phyloP scores from a whole-genome alignment of 2,888 invertebrate species.

The Iselma pallidipennis region DNA sequence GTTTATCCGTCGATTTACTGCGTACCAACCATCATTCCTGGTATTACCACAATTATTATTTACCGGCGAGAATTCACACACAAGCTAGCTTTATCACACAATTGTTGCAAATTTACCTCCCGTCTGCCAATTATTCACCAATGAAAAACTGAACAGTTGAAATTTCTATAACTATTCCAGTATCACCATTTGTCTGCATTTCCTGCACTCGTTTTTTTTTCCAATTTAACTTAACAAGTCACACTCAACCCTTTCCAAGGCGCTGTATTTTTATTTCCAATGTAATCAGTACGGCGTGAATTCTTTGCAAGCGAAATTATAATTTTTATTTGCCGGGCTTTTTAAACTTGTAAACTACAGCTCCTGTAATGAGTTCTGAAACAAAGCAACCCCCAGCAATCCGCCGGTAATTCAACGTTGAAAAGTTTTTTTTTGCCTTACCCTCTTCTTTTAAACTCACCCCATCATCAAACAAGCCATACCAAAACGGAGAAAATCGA shows the following conservation, averaged over 20 bases:
- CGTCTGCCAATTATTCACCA: neutral
- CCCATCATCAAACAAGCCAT: neutral
- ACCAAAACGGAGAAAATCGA: neutral
- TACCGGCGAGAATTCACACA: constrained; percentile 25
- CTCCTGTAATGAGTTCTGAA: constrained; percentile 43
- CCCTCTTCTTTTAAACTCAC: neutral
- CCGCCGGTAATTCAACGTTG: constrained; percentile 37
- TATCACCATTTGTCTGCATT: neutral
- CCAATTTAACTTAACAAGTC: neutral
- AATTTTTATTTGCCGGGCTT: constrained; percentile 45
- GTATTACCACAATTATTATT: constrained; percentile 35
- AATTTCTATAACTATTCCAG: neutral
- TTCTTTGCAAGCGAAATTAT: constrained; percentile 40
- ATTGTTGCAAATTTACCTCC: neutral
- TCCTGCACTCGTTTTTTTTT: too few relatives aligned
- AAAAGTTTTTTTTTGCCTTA: constrained; percentile 29
- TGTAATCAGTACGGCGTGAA: constrained; percentile 42
- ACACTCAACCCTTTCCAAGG: neutral
- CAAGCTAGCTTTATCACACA: neutral
- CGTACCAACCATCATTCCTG: constrained; percentile 28
- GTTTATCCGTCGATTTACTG: constrained; percentile 36
- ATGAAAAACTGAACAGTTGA: constrained; percentile 3
- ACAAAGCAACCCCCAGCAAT: constrained; percentile 40
- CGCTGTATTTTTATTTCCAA: constrained; percentile 29
- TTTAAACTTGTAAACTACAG: constrained; percentile 44